Conservation (phyloP, 2,797 vertebrate species). For the Gambusia yucatana region DNA sequence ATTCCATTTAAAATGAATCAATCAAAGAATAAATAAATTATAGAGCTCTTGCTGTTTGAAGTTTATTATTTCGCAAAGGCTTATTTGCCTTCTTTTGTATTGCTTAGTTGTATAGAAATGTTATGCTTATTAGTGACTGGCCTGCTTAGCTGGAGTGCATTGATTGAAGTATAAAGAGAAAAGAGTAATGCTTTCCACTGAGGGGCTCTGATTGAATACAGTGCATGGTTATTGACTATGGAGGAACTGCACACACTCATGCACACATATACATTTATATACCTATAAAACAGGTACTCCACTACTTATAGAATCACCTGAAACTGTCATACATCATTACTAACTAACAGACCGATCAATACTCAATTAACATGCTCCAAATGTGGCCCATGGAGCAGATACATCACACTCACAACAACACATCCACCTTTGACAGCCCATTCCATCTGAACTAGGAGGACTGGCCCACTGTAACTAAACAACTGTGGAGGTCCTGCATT, state of each 20-base stretch:
- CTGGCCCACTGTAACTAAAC: slow-evolving; percentile 24
- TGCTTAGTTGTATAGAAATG: slow-evolving; percentile 31
- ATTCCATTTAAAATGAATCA: slow-evolving; percentile 9
- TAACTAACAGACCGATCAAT: slow-evolving; percentile 56
- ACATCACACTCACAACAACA: slow-evolving; percentile 21
- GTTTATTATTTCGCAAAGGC: slow-evolving; percentile 35
- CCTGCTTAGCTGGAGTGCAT: slow-evolving; percentile 48
- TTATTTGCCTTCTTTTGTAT: slow-evolving; percentile 19
- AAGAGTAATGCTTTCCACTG: slow-evolving; percentile 37
- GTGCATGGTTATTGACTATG: slow-evolving; percentile 40
- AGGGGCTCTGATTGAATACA: slow-evolving; percentile 59
- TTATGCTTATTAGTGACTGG: slow-evolving; percentile 30
- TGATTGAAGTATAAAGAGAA: slow-evolving; percentile 37
- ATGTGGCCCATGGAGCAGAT: slow-evolving; percentile 46
- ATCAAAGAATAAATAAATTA: slow-evolving; percentile 25
- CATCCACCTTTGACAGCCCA: slow-evolving; percentile 13
- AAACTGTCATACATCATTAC: slow-evolving; percentile 61
- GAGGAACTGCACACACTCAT: neutral
- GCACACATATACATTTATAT: slow-evolving; percentile 5
- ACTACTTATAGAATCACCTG: slow-evolving; percentile 36
- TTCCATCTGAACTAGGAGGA: slow-evolving; percentile 18
- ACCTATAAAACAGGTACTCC: slow-evolving; percentile 26
- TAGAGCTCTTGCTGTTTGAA: slow-evolving; percentile 32
- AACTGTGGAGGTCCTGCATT: slow-evolving; percentile 41
- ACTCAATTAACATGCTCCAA: slow-evolving; percentile 67